Conservation (phyloP, 2,888 invertebrate species). For the Calephelis perditalis region DNA sequence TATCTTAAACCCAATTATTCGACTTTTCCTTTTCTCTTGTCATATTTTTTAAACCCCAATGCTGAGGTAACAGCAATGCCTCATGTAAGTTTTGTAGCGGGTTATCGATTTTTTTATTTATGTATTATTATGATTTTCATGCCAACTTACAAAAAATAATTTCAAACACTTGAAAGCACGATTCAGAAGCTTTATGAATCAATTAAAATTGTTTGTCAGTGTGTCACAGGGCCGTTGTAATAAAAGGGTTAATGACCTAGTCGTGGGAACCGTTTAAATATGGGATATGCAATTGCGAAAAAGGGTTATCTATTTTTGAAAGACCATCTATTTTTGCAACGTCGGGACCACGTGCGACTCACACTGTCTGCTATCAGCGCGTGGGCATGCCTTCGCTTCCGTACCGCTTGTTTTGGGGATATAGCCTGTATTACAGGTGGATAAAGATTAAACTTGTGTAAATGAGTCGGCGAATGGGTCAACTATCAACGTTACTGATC, state of each 20-base stretch:
- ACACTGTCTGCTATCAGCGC: conserved; percentile 14
- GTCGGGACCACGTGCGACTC: neutral
- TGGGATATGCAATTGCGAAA: conserved; percentile 8
- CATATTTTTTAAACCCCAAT: no score
- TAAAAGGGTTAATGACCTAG: neutral
- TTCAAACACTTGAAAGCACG: no score
- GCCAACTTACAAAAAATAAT: no score
- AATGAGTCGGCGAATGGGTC: conserved; percentile 30
- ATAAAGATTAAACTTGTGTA: conserved; percentile 16
- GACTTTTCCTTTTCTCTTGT: no score
- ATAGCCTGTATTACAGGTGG: neutral
- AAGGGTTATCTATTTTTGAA: conserved; percentile 13
- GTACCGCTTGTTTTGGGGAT: neutral
- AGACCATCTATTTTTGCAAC: conserved; percentile 7
- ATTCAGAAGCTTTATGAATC: no score
- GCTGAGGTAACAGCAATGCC: no score
- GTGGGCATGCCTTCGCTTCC: conserved; percentile 1
- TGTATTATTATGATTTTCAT: no score
- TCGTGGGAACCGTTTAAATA: conserved; percentile 10
- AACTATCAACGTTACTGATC: conserved; percentile 28
- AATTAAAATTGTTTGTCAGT: neutral
- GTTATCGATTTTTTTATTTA: no score
- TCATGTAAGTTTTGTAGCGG: no score
- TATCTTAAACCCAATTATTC: no score
- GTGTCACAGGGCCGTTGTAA: conserved; percentile 3